A percentile compares a stretch with the other conserved stretches of the same genome.
Evolutionary conservation across 2,797 vertebrate genomes (phyloP).

Genomic region (Potorous gilbertii): DNA sequence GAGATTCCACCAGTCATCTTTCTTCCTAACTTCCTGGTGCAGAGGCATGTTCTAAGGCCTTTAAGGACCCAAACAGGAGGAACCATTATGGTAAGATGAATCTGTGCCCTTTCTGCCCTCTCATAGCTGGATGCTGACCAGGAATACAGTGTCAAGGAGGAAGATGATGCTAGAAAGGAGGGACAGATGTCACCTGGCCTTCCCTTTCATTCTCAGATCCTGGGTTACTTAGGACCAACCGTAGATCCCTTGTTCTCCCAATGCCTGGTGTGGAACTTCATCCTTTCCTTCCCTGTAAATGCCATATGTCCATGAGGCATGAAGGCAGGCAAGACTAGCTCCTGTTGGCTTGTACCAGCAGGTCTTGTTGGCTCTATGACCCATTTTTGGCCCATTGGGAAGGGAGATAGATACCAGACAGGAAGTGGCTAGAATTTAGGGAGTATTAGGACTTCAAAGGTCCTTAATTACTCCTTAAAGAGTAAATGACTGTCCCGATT

Average conservation of each 20-base stretch:
- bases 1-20: constrained; percentile 96
- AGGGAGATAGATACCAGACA: background rate
- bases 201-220: background rate
- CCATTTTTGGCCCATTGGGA: background rate
- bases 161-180: background rate
- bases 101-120: background rate
- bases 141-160: background rate
- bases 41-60: constrained; percentile 93
- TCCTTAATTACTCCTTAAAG: background rate
- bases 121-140: background rate
- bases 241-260: background rate
- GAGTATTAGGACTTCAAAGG: background rate
- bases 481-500: background rate
- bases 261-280: background rate
- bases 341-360: background rate
- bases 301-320: background rate
- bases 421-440: background rate
- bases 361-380: background rate
- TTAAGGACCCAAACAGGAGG: constrained; percentile 96
- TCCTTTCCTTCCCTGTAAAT: background rate
- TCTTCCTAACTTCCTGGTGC: constrained; percentile 96
- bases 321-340: background rate
- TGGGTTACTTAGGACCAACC: accelerated
- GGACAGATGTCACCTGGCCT: background rate
- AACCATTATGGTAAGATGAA: constrained; percentile 94